Evolutionary conservation across 2,797 vertebrate species (phyloP).

Genomic region (Psittacula derbiana): DNA sequence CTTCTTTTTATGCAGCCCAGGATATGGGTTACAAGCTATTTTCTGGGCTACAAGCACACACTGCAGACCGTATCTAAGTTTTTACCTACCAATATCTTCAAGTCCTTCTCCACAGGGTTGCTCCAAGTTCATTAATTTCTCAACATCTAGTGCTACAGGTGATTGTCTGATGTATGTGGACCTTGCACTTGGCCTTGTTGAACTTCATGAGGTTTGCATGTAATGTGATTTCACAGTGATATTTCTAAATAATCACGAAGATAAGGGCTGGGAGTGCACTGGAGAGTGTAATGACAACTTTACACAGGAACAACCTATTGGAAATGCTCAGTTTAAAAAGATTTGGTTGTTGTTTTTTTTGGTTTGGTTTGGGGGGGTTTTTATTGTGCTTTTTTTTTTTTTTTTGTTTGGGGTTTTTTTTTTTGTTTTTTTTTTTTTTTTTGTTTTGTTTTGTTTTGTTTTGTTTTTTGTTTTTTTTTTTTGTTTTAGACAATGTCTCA

Average conservation of each 20-base stretch:
- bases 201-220: not conserved
- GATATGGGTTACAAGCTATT: rapidly evolving
- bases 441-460: not conserved
- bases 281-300: not conserved
- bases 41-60: not conserved
- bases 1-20: not conserved
- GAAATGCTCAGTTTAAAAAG: not conserved
- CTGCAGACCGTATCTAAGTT: not conserved
- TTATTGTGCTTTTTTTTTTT: no score
- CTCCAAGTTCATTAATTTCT: not conserved
- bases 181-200: not conserved
- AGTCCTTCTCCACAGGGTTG: not conserved
- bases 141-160: not conserved
- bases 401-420: no score
- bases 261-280: not conserved
- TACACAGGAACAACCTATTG: not conserved
- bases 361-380: no score
- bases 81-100: not conserved
- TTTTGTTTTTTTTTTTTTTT: not conserved
- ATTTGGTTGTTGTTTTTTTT: not conserved
- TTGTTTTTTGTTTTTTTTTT: no score
- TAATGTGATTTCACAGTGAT: not conserved
- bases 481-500: not conserved
- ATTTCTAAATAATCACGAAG: not conserved
- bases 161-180: not conserved